These are phyloP conservation scores for Chionodraco myersi DNA, from an alignment of 2,113 vertebrate species.

Conservation along the genomic window DNA sequence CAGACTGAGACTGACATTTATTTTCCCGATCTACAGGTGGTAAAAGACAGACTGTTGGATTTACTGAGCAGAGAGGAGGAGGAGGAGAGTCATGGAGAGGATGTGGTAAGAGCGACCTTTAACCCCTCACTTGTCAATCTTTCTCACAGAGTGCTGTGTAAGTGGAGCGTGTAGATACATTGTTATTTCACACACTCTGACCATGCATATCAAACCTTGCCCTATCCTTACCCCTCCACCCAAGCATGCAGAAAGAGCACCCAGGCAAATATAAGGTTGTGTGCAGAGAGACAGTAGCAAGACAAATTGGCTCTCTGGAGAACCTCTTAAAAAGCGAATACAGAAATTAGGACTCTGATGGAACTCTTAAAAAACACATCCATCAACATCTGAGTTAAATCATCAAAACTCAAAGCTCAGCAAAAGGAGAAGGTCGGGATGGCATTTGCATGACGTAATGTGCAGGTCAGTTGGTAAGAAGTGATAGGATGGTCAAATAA, in stretches of 20 bases:
- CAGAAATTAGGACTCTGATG: not conserved
- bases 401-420: not conserved
- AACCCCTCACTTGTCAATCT: not conserved
- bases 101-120: conserved; percentile 88
- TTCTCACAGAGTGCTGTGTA: not conserved
- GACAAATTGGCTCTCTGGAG: conserved; percentile 24
- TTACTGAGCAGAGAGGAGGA: conserved; percentile 94
- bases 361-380: not conserved
- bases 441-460: not conserved
- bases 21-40: conserved; percentile 84
- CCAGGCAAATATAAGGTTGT: not conserved
- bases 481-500: not conserved
- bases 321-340: not conserved
- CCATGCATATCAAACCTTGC: conserved; percentile 24
- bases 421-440: not conserved
- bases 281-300: not conserved
- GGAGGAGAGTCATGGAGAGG: conserved; percentile 94
- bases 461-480: not conserved
- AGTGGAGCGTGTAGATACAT: conserved; percentile 12
- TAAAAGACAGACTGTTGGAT: conserved; percentile 94
- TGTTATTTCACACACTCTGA: conserved; percentile 14
- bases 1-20: not conserved
- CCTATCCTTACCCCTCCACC: not conserved
- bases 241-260: not conserved
- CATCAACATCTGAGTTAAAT: conserved; percentile 1